Evolutionary conservation across 2,888 invertebrate genomes (phyloP).

Genomic region (Torymus texanus): DNA sequence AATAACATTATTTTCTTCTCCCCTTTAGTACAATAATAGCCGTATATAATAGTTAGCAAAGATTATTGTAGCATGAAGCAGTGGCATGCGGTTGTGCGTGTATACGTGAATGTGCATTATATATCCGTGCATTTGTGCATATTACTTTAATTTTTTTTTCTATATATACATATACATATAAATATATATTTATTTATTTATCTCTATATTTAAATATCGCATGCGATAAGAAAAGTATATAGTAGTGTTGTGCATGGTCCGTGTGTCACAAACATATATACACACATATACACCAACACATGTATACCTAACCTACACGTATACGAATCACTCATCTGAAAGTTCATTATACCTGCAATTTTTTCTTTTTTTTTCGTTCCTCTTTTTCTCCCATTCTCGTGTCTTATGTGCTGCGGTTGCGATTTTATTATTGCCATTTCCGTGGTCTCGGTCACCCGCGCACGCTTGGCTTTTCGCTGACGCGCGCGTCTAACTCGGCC

Average conservation of each 20-base stretch:
- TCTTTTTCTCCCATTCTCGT: background rate
- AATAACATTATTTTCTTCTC: conserved; percentile 34
- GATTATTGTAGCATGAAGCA: conserved; percentile 40
- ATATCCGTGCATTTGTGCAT: background rate
- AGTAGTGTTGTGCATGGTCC: conserved; percentile 1
- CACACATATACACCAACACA: conserved; percentile 1
- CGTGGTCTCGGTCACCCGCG: no score
- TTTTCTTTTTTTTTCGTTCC: background rate
- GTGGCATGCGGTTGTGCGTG: conserved; percentile 36
- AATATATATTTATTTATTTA: no score
- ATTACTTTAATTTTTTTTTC: no score
- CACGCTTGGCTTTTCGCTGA: no score
- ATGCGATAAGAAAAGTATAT: background rate
- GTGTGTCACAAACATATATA: background rate
- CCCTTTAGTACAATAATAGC: background rate
- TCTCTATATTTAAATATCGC: conserved; percentile 4
- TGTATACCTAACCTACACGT: conserved; percentile 23
- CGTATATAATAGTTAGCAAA: conserved; percentile 10
- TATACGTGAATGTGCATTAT: conserved; percentile 28
- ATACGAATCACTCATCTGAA: conserved; percentile 28
- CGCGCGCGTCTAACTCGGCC: background rate
- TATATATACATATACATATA: background rate
- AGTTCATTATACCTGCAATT: conserved; percentile 24
- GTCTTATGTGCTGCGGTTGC: background rate
- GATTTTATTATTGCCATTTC: conserved; percentile 2